phyloP scores from a whole-genome alignment of 2,888 invertebrate species.

The Mechanitis messenoides region DNA sequence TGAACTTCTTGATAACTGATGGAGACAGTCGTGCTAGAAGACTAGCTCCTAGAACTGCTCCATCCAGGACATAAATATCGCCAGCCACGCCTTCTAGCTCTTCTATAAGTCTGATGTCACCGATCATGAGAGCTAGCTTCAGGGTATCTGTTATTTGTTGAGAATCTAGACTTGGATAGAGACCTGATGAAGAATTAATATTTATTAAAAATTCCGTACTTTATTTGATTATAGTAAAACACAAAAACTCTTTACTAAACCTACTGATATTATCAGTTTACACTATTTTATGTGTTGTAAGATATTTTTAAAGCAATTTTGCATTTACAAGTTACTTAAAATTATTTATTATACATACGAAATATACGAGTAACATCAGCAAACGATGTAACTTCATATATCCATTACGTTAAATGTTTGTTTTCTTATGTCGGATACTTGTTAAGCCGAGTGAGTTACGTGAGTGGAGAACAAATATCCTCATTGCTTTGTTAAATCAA shows the following conservation, averaged over 20 bases:
- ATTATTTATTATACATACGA: not conserved
- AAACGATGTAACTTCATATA: not conserved
- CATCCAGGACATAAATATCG: conserved; percentile 88
- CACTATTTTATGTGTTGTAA: too few relatives aligned
- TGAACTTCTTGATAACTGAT: conserved; percentile 86
- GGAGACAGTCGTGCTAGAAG: conserved; percentile 89
- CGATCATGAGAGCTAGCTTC: conserved; percentile 89
- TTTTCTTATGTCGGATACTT: conserved; percentile 1
- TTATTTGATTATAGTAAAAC: too few relatives aligned
- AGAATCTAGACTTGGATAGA: conserved; percentile 79
- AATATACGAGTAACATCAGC: not conserved
- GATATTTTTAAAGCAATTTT: too few relatives aligned
- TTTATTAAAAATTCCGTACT: too few relatives aligned
- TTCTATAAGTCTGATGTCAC: conserved; percentile 85
- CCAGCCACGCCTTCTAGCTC: conserved; percentile 88
- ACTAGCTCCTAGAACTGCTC: conserved; percentile 83
- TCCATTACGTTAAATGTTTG: conserved; percentile 8
- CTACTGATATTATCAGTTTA: too few relatives aligned
- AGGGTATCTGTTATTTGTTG: conserved; percentile 84
- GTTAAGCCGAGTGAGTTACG: conserved; percentile 14
- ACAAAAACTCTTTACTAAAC: too few relatives aligned
- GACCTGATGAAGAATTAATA: conserved; percentile 44
- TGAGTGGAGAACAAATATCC: conserved; percentile 26
- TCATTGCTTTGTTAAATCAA: conserved; percentile 14
- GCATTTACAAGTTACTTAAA: not conserved